Evolutionary conservation across 92 coral and sea anemone species (phyloP).

Genomic region (Paragorgia papillata): DNA sequence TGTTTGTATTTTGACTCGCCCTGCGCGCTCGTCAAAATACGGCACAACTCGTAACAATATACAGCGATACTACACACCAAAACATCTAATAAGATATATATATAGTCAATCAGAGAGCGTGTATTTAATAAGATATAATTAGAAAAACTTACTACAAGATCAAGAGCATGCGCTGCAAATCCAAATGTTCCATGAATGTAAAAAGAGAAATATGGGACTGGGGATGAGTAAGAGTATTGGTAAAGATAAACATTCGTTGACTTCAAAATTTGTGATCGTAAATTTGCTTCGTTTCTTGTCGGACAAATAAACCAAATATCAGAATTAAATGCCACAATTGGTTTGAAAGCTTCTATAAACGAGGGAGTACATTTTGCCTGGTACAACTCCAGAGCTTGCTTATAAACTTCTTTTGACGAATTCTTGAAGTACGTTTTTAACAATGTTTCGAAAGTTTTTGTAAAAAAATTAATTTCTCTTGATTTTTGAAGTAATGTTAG

Average conservation of each 20-base stretch:
- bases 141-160: neutral
- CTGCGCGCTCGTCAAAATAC: too few relatives aligned
- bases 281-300: constrained; percentile 7
- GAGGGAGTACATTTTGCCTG: constrained; percentile 16
- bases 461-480: neutral
- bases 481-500: neutral
- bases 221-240: constrained; percentile 14
- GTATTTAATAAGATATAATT: too few relatives aligned
- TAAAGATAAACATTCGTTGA: constrained; percentile 8
- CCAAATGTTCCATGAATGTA: constrained; percentile 25
- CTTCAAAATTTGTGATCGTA: constrained; percentile 5
- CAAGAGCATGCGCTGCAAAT: constrained; percentile 22
- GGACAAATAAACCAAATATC: constrained; percentile 1
- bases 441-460: neutral
- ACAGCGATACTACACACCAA: too few relatives aligned
- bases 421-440: constrained; percentile 7
- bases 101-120: too few relatives aligned
- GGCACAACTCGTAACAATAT: too few relatives aligned
- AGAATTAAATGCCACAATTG: neutral
- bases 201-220: neutral
- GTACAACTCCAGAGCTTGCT: constrained; percentile 13
- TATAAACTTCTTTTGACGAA: constrained; percentile 6
- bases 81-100: too few relatives aligned
- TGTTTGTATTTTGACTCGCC: too few relatives aligned
- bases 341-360: constrained; percentile 24